Evolutionary conservation across 2,797 vertebrate genomes (phyloP).

Genomic region (Sebastes iracundus): DNA sequence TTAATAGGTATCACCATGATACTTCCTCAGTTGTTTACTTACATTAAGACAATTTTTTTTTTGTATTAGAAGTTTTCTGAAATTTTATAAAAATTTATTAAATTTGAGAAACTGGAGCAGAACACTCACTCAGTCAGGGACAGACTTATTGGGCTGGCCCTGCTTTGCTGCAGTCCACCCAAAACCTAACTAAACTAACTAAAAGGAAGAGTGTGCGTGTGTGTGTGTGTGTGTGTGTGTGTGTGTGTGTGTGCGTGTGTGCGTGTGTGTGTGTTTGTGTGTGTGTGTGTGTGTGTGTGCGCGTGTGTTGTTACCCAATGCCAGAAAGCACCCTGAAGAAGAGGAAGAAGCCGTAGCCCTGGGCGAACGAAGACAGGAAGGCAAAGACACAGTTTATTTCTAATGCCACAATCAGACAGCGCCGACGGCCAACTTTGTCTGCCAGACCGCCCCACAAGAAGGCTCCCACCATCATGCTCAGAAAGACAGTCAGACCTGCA

Average conservation of each 20-base stretch:
- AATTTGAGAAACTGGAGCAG: no score
- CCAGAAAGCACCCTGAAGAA: constrained; percentile 97
- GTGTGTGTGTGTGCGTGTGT: not conserved
- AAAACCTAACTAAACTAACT: not conserved
- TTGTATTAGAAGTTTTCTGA: no score
- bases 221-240: not conserved
- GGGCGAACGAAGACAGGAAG: constrained; percentile 94
- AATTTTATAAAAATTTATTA: no score
- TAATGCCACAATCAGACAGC: constrained; percentile 90
- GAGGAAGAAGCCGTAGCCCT: constrained; percentile 94
- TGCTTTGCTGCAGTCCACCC: not conserved
- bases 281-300: not conserved
- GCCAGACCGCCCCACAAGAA: constrained; percentile 93
- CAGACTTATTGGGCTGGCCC: not conserved
- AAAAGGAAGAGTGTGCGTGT: not conserved
- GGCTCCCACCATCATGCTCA: constrained; percentile 97
- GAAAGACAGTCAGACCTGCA: constrained; percentile 92
- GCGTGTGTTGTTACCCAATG: constrained; percentile 84
- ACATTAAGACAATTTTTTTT: no score
- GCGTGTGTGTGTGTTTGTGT: no score
- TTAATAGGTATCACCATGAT: no score
- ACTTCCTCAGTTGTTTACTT: no score
- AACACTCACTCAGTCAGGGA: not conserved
- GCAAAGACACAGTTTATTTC: constrained; percentile 90
- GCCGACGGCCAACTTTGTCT: constrained; percentile 91